Evolutionary conservation across 2,888 invertebrate species (phyloP), one percentile per base, ranked within the genome.

Genomic region (Steinernema carpocapsae): DNA sequence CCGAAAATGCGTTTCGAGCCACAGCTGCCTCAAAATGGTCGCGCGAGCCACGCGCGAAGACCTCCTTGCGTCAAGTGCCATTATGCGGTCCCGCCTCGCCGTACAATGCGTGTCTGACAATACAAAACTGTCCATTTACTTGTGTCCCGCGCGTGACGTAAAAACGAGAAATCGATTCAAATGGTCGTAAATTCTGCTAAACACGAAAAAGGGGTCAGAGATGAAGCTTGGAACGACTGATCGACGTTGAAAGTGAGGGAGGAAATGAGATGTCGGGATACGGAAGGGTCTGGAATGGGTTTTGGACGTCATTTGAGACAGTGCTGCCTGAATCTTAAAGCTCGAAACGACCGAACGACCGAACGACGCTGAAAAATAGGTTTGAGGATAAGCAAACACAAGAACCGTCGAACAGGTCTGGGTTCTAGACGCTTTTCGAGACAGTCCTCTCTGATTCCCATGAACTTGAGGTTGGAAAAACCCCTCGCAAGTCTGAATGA

Each of bases 21-120:
- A 3, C 48, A 48, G 48, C 19, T 3, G 17, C 48, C n/a, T 2
- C 48, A 48, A n/a, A 19, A 17, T 17, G 48, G 48, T 17, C 48
- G 2, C 48, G n/a, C n/a, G n/a, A 17, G 3, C 48, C n/a, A 17
- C 48, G 17, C 48, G 48, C 17, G 17, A 19, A 48, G 48, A 48
- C 48, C n/a, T 52, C 52, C 22, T 22, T 3, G 17, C 52, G 22
- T 52, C 52, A 52, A 52, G 52, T 52, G 52, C 52, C 52, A 22
- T 52, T 52, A 24, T 52, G 19, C 22, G 52, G 19, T n/a, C 52
- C 10, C 52, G 52, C 24, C 52, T 10, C n/a, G 22, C 24, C 22
- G 22, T 22, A 24, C 12, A 22, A 22, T 22, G 22, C 52, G 19
- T 22, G 52, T 22, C 52, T 7, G 22, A 22, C 24, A n/a, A 24